Conservation (phyloP, 2,888 invertebrate species). For the Calephelis perditalis region DNA sequence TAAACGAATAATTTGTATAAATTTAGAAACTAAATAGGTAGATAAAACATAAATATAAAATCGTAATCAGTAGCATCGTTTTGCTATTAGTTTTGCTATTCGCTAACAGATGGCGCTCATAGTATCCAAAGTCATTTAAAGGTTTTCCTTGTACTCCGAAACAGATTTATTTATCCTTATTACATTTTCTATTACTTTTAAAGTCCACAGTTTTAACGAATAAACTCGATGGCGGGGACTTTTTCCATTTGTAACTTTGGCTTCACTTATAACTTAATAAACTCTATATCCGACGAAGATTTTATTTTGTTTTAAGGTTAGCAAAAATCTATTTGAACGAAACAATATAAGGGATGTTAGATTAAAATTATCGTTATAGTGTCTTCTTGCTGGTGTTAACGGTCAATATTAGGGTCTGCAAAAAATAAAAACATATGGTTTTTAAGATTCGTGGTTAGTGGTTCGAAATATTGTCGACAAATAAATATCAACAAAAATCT, state of each 20-base stretch:
- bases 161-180: conserved; percentile 34
- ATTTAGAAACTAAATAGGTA: background rate
- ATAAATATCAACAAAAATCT: too few relatives aligned
- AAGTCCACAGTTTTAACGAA: conserved; percentile 66
- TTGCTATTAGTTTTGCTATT: conserved; percentile 41
- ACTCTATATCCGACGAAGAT: conserved; percentile 13
- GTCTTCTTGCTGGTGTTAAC: too few relatives aligned
- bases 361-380: too few relatives aligned
- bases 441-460: too few relatives aligned
- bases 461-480: too few relatives aligned
- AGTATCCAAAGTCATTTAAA: conserved; percentile 29
- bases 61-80: background rate
- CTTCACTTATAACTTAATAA: conserved; percentile 54
- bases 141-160: conserved; percentile 46
- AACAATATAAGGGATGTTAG: too few relatives aligned
- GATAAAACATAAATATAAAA: too few relatives aligned
- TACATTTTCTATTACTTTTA: conserved; percentile 35
- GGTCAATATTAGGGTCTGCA: too few relatives aligned
- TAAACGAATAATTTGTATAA: too few relatives aligned
- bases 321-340: background rate
- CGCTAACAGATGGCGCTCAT: conserved; percentile 57
- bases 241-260: conserved; percentile 70
- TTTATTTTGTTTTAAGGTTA: conserved; percentile 16
- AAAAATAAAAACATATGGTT: too few relatives aligned
- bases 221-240: conserved; percentile 57